These are phyloP conservation scores for Protosalanx chinensis DNA, from an alignment of 2,797 vertebrate species.

Conservation along the genomic window DNA sequence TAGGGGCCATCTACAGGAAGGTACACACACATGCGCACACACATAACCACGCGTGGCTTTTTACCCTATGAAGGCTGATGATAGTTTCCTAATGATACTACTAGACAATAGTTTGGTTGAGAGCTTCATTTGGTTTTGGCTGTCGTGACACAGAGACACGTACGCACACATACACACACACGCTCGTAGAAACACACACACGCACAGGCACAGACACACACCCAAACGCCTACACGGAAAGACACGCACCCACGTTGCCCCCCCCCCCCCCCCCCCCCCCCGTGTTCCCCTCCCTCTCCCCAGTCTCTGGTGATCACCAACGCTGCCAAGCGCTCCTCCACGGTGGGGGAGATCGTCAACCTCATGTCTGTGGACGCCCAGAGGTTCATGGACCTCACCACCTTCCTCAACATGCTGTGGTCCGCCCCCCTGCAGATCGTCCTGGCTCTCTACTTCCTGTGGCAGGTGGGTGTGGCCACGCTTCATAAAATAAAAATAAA, in stretches of 20 bases:
- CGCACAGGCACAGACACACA: neutral
- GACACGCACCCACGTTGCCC: too few species aligned
- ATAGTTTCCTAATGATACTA: too few species aligned
- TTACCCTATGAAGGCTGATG: too few species aligned
- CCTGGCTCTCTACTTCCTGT: constrained; percentile 92
- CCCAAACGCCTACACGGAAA: neutral
- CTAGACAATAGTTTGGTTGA: too few species aligned
- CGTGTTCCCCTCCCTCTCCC: neutral
- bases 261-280: too few species aligned
- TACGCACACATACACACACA: too few species aligned
- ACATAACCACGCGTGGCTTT: neutral
- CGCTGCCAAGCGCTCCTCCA: constrained; percentile 85
- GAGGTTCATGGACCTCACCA: constrained; percentile 86
- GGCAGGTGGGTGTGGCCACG: constrained; percentile 76
- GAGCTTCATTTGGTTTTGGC: too few species aligned
- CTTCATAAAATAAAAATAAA: too few species aligned
- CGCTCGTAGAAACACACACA: neutral
- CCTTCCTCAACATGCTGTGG: constrained; percentile 93
- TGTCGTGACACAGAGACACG: too few species aligned
- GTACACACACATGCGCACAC: constrained; percentile 58
- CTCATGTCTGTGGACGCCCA: constrained; percentile 97
- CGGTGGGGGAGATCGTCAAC: constrained; percentile 92
- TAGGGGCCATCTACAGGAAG: constrained; percentile 92
- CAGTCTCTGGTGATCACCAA: constrained; percentile 92
- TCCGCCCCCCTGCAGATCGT: constrained; percentile 91